Percentiles rank a stretch among this genome's conserved stretches.
Conservation (phyloP, 2,797 vertebrate genomes). For the Sebastes melanostomus region DNA sequence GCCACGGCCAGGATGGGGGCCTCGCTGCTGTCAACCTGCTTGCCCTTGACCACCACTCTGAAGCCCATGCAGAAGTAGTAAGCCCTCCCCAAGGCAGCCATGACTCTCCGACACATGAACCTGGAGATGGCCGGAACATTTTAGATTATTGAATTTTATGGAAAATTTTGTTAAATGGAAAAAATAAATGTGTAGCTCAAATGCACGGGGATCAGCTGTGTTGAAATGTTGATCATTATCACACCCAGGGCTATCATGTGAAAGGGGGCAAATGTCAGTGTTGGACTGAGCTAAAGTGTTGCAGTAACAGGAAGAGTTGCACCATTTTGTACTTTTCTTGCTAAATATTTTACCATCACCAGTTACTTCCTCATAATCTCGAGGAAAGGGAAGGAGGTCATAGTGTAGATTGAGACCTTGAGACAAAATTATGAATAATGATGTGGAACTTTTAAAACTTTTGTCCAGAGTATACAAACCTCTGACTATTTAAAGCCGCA, state of each 20-base stretch:
- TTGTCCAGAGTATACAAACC: neutral
- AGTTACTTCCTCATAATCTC: conserved; percentile 37
- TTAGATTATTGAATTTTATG: neutral
- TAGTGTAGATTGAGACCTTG: neutral
- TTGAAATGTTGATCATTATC: neutral
- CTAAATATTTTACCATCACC: neutral
- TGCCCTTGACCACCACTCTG: conserved; percentile 89
- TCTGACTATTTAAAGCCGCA: neutral
- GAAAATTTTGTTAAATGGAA: neutral
- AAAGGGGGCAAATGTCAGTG: neutral
- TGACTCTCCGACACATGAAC: conserved; percentile 74
- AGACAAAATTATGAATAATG: neutral
- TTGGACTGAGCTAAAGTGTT: neutral
- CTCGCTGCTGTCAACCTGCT: conserved; percentile 78
- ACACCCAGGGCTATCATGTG: neutral
- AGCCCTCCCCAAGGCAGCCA: conserved; percentile 82
- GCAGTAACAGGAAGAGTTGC: conserved; percentile 35
- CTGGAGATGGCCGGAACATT: conserved; percentile 48
- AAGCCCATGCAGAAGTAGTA: conserved; percentile 93
- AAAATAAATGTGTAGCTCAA: neutral
- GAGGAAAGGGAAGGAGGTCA: neutral
- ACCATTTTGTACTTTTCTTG: conserved; percentile 2
- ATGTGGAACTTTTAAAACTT: neutral
- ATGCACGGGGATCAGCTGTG: neutral
- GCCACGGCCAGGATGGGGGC: conserved; percentile 93